These are phyloP conservation scores for Haliaeetus leucogaster DNA, from an alignment of 2,113 vertebrate genomes.

Conservation along the genomic window DNA sequence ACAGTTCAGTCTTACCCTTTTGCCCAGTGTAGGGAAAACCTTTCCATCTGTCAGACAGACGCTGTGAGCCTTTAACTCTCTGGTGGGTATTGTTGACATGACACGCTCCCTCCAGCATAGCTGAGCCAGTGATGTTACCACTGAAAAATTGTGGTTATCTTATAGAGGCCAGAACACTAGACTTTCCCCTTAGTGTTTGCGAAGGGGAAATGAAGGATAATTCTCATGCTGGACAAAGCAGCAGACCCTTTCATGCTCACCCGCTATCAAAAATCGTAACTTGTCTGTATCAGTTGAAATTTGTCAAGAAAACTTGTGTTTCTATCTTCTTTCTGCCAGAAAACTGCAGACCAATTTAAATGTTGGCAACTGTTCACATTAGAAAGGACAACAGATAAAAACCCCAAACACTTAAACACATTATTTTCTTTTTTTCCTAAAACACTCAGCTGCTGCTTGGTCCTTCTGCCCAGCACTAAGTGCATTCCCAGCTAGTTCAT, in stretches of 20 bases:
- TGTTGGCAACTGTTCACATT: not conserved
- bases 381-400: not conserved
- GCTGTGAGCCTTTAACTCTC: not conserved
- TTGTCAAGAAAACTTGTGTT: not conserved
- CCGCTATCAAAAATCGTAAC: not conserved
- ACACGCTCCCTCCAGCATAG: too few relatives aligned
- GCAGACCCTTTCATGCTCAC: not conserved
- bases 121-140: rapidly evolving
- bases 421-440: not conserved
- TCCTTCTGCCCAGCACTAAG: not conserved
- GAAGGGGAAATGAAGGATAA: not conserved
- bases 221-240: not conserved
- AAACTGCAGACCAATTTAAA: not conserved
- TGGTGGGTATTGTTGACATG: rapidly evolving
- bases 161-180: not conserved
- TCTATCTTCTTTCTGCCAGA: not conserved
- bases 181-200: not conserved
- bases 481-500: not conserved
- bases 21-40: not conserved
- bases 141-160: not conserved
- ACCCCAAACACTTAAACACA: not conserved
- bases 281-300: not conserved
- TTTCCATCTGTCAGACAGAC: not conserved
- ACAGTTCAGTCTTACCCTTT: not conserved
- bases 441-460: not conserved